Evolutionary conservation across 2,888 invertebrate species (phyloP).

Genomic region (Andrena dorsata): DNA sequence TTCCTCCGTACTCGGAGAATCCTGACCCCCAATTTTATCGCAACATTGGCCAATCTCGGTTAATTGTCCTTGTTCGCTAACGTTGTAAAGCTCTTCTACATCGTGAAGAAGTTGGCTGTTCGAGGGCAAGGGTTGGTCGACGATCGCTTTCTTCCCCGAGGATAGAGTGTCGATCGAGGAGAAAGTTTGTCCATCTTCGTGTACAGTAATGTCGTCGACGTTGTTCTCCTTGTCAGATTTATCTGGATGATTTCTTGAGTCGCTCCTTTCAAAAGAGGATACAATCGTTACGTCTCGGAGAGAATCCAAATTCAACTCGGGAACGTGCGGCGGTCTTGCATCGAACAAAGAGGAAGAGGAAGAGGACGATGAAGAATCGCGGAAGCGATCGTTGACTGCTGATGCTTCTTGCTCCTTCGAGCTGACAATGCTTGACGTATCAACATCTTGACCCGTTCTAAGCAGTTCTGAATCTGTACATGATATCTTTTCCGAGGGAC

Average conservation of each 20-base stretch:
- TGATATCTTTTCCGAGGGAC: too few species aligned
- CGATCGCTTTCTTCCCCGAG: slow-evolving; percentile 1
- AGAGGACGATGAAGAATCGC: background rate
- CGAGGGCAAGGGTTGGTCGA: background rate
- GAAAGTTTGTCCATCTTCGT: slow-evolving; percentile 60
- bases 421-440: too few species aligned
- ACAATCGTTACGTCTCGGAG: slow-evolving; percentile 80
- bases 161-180: slow-evolving; percentile 64
- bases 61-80: background rate
- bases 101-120: background rate
- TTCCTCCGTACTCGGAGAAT: slow-evolving; percentile 27
- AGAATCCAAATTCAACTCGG: slow-evolving; percentile 81
- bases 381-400: background rate
- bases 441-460: too few species aligned
- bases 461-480: background rate
- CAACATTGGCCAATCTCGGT: background rate
- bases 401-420: too few species aligned
- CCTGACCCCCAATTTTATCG: background rate
- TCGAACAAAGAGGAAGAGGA: slow-evolving; percentile 64
- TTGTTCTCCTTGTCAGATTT: slow-evolving; percentile 25
- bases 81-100: background rate
- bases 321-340: slow-evolving; percentile 78
- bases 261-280: slow-evolving; percentile 74
- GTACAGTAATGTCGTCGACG: slow-evolving; percentile 21
- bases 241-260: slow-evolving; percentile 38